Evolutionary conservation across 2,888 invertebrate species (phyloP), one percentile per base, ranked within the genome.

Genomic region (Tinea pellionella): DNA sequence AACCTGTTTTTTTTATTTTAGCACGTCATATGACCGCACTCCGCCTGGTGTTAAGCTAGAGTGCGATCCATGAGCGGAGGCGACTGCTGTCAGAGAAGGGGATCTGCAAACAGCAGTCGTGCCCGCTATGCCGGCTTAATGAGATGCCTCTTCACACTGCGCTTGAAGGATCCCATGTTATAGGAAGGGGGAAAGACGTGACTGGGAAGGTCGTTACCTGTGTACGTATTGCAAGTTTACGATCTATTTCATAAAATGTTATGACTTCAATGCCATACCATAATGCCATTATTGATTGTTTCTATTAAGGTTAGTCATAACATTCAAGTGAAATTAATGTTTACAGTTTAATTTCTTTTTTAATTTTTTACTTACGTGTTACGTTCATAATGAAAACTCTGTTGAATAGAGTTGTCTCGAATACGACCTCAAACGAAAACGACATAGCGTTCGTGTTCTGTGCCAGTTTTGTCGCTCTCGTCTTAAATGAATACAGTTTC

Each of bases 401-500:
- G 47, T 47, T 15, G 41, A 41, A 8, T 8, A 8, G 13, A 13
- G 47, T 15, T 16, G 47, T 13, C 16, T 16, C 8, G 47, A 16
- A 7, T 47, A 16, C 13, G 47, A 47, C 47, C 47, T 47, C 16
- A 47, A 47, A 47, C 47, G 47, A 47, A 47, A 47, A 16, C 47
- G 16, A 13, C 47, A 47, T 16, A 8, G 47, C 16, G 9, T 47
- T 47, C 47, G 47, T 47, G 16, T 47, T 37, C 37, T 47, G 47
- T 47, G 47, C 47, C 47, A 6, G 47, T 47, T 47, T 47, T 47
- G 47, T 47, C 47, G 47, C 15, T 47, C 9, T 47, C 9, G 37
- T 37, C 37, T 37, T 47, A n/a, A 47, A 47, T 47, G 47, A 16
- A 47, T 16, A 47, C 47, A 47, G 15, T 47, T 47, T 47, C 47